Conservation (phyloP, 2,797 vertebrate genomes). For the Erethizon dorsatum region DNA sequence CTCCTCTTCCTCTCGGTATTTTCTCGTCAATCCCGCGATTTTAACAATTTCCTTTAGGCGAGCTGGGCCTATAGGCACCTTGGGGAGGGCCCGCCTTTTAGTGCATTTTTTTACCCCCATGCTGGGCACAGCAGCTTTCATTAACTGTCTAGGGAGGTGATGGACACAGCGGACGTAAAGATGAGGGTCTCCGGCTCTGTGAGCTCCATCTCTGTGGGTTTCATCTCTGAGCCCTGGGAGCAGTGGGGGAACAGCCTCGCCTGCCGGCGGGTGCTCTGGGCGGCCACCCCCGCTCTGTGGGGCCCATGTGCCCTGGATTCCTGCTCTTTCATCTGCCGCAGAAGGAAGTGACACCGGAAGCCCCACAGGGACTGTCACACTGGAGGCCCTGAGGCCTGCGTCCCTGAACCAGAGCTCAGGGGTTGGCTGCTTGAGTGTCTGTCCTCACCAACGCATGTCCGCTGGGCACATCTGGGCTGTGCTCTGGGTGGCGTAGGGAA, state of each 20-base stretch:
- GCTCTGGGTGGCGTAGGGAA: background rate
- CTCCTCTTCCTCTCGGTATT: background rate
- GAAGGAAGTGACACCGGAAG: background rate
- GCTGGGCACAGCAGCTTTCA: background rate
- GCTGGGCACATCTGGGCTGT: background rate
- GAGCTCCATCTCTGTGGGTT: background rate
- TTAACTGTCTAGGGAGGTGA: background rate
- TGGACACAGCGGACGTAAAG: background rate
- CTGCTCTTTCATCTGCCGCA: background rate
- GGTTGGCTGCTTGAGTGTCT: background rate
- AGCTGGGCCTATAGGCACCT: background rate
- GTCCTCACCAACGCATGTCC: background rate
- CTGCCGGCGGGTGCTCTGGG: background rate
- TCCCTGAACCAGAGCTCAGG: background rate
- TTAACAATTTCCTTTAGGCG: background rate
- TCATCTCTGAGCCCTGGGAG: background rate
- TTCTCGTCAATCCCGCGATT: background rate
- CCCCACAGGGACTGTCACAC: accelerated
- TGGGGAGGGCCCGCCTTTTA: background rate
- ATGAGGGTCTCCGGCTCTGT: background rate
- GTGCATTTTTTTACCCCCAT: background rate
- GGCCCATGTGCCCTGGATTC: background rate
- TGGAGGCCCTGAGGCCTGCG: background rate
- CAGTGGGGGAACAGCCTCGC: background rate
- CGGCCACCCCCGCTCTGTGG: background rate